phyloP scores from a whole-genome alignment of 2,888 invertebrate genomes.

The Rhagium mordax region DNA sequence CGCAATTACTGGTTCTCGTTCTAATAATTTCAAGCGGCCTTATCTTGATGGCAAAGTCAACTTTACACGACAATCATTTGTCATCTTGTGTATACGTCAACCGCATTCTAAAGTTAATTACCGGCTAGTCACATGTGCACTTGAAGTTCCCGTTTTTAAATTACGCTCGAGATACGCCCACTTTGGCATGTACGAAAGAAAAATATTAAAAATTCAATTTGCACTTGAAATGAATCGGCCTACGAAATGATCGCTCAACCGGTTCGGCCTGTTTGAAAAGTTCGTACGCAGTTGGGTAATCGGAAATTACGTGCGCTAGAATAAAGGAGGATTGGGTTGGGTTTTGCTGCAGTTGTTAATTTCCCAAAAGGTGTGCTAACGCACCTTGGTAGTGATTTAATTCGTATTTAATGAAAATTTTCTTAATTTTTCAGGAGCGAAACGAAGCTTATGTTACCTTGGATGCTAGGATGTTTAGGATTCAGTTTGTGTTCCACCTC shows the following conservation, averaged over 20 bases:
- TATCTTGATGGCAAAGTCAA: constrained; percentile 54
- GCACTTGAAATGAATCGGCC: constrained; percentile 3
- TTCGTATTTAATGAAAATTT: too few species aligned
- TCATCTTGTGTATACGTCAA: constrained; percentile 60
- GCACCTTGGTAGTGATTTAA: too few species aligned
- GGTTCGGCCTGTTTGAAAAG: background rate
- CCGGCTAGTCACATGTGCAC: constrained; percentile 32
- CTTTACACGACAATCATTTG: constrained; percentile 59
- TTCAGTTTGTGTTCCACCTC: too few species aligned
- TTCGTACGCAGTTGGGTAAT: background rate
- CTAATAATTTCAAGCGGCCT: constrained; percentile 51
- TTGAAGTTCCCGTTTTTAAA: constrained; percentile 31
- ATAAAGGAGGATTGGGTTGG: background rate
- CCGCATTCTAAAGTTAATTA: constrained; percentile 54
- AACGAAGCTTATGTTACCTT: too few species aligned
- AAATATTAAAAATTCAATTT: constrained; percentile 19
- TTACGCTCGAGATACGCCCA: constrained; percentile 10
- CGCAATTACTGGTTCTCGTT: constrained; percentile 46
- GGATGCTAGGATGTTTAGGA: too few species aligned
- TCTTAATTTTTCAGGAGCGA: too few species aligned
- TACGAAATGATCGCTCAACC: background rate
- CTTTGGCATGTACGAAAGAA: background rate
- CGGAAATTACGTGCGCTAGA: background rate
- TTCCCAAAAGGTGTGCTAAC: background rate
- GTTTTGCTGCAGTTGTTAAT: background rate